phyloP scores from a whole-genome alignment of 2,888 invertebrate species.

The Luffia ferchaultella region DNA sequence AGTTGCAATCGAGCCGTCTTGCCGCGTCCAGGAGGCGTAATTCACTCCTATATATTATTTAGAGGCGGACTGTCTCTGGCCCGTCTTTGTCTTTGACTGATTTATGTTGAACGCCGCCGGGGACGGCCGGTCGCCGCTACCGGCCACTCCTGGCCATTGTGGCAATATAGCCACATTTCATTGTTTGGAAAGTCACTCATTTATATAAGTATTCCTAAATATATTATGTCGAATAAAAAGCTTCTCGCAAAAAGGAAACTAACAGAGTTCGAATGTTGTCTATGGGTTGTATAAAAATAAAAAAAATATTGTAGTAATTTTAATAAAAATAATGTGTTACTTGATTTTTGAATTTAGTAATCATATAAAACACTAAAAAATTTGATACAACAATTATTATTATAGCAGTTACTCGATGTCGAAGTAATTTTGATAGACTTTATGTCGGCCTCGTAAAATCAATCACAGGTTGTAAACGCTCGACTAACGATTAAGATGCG shows the following conservation, averaged over 20 bases:
- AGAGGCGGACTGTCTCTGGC: neutral
- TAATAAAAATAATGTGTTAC: too few relatives aligned
- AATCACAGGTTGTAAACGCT: slow-evolving; percentile 3
- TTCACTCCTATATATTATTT: slow-evolving; percentile 7
- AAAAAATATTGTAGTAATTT: too few relatives aligned
- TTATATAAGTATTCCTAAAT: neutral
- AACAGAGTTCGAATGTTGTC: too few relatives aligned
- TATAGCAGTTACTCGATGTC: neutral
- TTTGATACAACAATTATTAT: too few relatives aligned
- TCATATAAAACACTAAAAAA: too few relatives aligned
- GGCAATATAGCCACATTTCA: neutral
- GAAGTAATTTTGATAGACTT: neutral
- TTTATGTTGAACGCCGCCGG: slow-evolving; percentile 1
- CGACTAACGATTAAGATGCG: slow-evolving; percentile 2
- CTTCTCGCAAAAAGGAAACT: too few relatives aligned
- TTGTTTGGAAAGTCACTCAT: neutral
- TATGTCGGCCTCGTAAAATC: slow-evolving; percentile 3
- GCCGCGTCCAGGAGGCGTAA: slow-evolving; percentile 3
- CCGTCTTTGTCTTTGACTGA: slow-evolving; percentile 4
- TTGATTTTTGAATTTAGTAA: too few relatives aligned
- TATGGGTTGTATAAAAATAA: too few relatives aligned
- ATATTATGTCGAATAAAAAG: too few relatives aligned
- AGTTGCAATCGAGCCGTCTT: neutral
- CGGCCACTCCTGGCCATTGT: neutral
- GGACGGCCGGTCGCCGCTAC: neutral